These are phyloP conservation scores for Pedetes capensis DNA, from an alignment of 2,113 vertebrate genomes.

Conservation along the genomic window DNA sequence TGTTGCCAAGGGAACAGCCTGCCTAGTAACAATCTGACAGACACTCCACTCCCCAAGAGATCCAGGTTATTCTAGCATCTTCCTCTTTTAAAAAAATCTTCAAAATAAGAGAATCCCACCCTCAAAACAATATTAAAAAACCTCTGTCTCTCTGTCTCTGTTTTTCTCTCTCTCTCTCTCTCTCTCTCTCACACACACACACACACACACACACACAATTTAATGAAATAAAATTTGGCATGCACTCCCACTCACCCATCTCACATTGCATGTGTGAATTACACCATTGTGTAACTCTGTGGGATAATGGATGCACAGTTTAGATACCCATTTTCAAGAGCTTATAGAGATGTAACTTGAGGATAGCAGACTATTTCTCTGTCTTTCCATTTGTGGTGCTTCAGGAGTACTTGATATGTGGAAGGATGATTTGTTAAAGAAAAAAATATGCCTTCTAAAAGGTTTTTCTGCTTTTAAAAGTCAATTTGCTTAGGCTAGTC, in stretches of 20 bases:
- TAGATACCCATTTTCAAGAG: background rate
- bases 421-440: background rate
- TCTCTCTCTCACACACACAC: too few relatives aligned
- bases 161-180: too few relatives aligned
- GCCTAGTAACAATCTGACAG: constrained; percentile 51
- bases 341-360: background rate
- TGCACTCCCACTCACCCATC: background rate
- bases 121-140: too few relatives aligned
- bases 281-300: background rate
- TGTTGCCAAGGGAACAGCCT: constrained; percentile 57
- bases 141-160: too few relatives aligned
- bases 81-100: background rate
- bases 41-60: background rate
- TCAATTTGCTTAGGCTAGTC: background rate
- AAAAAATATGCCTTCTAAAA: constrained; percentile 8
- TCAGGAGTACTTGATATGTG: background rate
- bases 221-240: constrained; percentile 5
- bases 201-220: background rate
- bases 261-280: background rate
- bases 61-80: constrained; percentile 56
- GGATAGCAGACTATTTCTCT: constrained; percentile 7
- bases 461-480: constrained; percentile 51
- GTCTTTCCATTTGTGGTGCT: background rate
- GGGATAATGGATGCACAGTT: background rate
- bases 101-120: background rate